Conservation (phyloP, 2,888 invertebrate species). For the Drosophila borealis region DNA sequence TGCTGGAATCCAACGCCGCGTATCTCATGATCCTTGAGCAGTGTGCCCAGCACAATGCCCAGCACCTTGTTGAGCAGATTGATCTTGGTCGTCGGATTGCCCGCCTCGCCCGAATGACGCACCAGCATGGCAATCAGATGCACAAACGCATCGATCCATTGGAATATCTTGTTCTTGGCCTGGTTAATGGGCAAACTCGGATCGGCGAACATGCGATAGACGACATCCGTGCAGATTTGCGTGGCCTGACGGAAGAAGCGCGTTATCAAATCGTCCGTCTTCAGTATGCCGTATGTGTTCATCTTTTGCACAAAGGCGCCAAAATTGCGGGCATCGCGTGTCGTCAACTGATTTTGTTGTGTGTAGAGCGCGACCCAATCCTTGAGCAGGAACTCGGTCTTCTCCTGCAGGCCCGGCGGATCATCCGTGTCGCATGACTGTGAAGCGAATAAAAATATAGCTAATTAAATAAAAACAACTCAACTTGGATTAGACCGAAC, state of each 20-base stretch:
- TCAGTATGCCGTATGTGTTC: constrained; percentile 97
- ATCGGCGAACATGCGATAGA: constrained; percentile 93
- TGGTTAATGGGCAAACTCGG: constrained; percentile 88
- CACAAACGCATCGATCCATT: constrained; percentile 97
- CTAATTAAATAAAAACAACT: background rate
- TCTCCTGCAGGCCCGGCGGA: constrained; percentile 96
- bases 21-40: constrained; percentile 98
- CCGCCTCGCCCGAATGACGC: constrained; percentile 95
- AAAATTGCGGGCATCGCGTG: constrained; percentile 95
- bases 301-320: constrained; percentile 97
- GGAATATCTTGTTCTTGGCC: constrained; percentile 96
- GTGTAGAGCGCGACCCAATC: constrained; percentile 98
- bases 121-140: constrained; percentile 97
- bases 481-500: background rate
- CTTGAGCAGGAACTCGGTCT: constrained; percentile 95
- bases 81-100: constrained; percentile 95
- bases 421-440: constrained; percentile 94
- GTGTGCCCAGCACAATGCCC: constrained; percentile 97
- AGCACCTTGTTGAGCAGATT: constrained; percentile 97
- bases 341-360: constrained; percentile 87
- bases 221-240: constrained; percentile 97
- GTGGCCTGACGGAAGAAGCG: constrained; percentile 98
- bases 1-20: constrained; percentile 95
- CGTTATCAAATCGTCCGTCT: constrained; percentile 98
- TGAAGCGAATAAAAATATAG: background rate